These are phyloP conservation scores for Turdus rufiventris DNA, from an alignment of 2,113 vertebrate genomes.

Conservation along the genomic window DNA sequence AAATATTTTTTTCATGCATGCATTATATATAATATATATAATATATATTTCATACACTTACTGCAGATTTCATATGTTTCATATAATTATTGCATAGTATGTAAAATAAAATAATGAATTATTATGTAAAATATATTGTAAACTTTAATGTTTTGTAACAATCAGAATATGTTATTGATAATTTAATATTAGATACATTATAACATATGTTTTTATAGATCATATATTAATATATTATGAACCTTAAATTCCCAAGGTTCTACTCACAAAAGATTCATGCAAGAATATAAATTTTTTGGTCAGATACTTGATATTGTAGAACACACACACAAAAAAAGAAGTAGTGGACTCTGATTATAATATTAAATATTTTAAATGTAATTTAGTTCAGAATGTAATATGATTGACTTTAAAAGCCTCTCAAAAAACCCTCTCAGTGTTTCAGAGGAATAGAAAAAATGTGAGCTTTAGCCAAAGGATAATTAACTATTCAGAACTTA, in stretches of 20 bases:
- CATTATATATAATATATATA: no score
- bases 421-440: background rate
- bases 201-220: background rate
- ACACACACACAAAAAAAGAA: background rate
- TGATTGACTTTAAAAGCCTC: background rate
- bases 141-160: background rate
- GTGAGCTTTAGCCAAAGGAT: background rate
- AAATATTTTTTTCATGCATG: background rate
- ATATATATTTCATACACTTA: no score
- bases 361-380: background rate
- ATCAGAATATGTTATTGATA: background rate
- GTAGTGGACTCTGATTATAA: background rate
- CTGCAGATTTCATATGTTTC: no score
- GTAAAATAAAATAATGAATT: rapidly evolving
- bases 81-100: background rate
- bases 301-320: background rate
- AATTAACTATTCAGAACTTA: background rate
- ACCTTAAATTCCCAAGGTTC: background rate
- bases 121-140: rapidly evolving
- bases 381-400: background rate
- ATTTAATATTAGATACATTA: no score
- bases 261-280: background rate
- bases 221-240: background rate
- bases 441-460: background rate
- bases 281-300: background rate